A percentile compares a stretch with the other conserved stretches of the same genome.
Conservation (phyloP, 2,797 vertebrate species). For the Myiotriccus ornatus region DNA sequence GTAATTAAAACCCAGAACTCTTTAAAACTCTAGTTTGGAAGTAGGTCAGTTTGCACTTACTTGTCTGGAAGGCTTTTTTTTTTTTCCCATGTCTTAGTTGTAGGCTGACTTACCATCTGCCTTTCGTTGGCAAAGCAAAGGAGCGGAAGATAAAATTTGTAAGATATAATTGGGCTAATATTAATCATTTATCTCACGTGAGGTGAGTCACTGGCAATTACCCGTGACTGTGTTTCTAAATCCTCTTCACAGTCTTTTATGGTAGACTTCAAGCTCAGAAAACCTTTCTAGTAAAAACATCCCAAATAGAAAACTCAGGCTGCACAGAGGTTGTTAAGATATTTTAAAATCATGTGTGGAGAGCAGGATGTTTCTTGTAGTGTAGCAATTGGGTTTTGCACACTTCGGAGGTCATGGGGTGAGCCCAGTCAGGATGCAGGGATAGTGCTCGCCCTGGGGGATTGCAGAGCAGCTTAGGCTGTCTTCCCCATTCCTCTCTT, state of each 20-base stretch:
- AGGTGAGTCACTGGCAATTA: conserved; percentile 21
- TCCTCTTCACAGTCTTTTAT: background rate
- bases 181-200: conserved; percentile 58
- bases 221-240: background rate
- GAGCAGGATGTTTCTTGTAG: background rate
- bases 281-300: background rate
- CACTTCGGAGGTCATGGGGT: rapidly evolving
- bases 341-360: background rate
- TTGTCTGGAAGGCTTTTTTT: conserved; percentile 61
- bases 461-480: background rate
- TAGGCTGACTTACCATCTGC: conserved; percentile 77
- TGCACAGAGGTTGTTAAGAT: background rate
- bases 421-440: background rate
- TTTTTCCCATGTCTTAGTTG: conserved; percentile 53
- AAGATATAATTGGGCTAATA: conserved; percentile 62
- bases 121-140: conserved; percentile 72
- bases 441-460: background rate
- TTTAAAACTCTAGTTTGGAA: conserved; percentile 65
- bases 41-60: conserved; percentile 62
- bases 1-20: conserved; percentile 67
- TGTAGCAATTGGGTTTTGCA: background rate
- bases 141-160: conserved; percentile 48
- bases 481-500: background rate
- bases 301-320: background rate
- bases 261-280: background rate